Percentiles rank a stretch among this genome's conserved stretches.
phyloP scores from a whole-genome alignment of 1,140 invertebrate species.

The Anastrepha obliqua region DNA sequence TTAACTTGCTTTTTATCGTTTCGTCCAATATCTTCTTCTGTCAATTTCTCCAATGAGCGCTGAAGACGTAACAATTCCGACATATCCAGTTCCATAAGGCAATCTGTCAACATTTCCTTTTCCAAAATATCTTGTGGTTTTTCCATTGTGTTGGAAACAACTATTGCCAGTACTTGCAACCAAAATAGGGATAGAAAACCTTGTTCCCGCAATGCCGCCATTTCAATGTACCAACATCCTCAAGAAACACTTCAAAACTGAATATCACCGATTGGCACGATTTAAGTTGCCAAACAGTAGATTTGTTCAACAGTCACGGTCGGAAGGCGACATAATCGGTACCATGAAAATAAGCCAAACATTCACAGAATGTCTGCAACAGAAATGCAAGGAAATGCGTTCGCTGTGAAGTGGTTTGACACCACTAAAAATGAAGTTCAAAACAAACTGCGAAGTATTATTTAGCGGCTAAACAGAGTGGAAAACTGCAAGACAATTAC shows the following conservation, averaged over 20 bases:
- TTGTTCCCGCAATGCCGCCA: not conserved
- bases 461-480: not conserved
- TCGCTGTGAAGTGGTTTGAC: not conserved
- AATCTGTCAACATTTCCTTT: conserved; percentile 19
- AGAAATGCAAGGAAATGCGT: not conserved
- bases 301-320: not conserved
- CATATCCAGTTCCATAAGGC: conserved; percentile 21
- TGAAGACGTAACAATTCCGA: conserved; percentile 36
- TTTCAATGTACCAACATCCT: not conserved
- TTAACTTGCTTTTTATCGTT: not conserved
- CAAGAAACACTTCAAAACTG: conserved; percentile 1
- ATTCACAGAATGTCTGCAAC: not conserved
- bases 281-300: not conserved
- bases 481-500: not conserved
- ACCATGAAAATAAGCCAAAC: not conserved
- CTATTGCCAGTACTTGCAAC: not conserved
- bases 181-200: not conserved
- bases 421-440: conserved; percentile 26
- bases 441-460: not conserved
- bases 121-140: not conserved
- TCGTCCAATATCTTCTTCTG: not conserved
- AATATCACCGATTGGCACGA: not conserved
- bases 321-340: not conserved
- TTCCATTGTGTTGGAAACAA: not conserved
- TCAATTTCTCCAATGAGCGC: conserved; percentile 14